phyloP scores from a whole-genome alignment of 2,888 invertebrate species.

The Nephrotoma flavescens region DNA sequence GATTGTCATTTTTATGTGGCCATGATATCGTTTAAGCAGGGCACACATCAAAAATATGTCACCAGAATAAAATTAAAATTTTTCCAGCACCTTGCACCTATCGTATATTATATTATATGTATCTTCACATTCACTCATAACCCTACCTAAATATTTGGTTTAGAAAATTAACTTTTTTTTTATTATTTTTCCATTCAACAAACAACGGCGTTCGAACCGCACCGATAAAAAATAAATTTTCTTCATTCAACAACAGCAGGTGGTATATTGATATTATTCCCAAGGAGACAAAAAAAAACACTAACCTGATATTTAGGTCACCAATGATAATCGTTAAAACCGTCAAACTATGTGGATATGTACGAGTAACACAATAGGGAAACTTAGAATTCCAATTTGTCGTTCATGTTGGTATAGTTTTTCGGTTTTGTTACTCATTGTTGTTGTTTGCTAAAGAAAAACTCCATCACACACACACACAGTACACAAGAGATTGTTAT shows the following conservation, averaged over 20 bases:
- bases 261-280: background rate
- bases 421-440: background rate
- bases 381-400: background rate
- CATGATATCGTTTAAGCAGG: background rate
- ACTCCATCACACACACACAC: background rate
- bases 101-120: too few relatives aligned
- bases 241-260: background rate
- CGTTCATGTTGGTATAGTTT: background rate
- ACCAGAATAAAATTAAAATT: background rate
- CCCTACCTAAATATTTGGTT: background rate
- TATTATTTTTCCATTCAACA: background rate
- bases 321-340: background rate
- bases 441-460: background rate
- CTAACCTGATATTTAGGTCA: background rate
- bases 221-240: background rate
- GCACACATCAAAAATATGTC: background rate
- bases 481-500: background rate
- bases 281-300: background rate
- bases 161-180: background rate
- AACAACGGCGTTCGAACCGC: background rate
- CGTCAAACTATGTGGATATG: background rate
- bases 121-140: background rate
- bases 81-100: background rate
- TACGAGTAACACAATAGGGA: background rate
- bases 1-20: background rate